These are phyloP conservation scores for Astreopora myriophthalma DNA, from an alignment of 64 coral and sea anemone species.

Conservation along the genomic window DNA sequence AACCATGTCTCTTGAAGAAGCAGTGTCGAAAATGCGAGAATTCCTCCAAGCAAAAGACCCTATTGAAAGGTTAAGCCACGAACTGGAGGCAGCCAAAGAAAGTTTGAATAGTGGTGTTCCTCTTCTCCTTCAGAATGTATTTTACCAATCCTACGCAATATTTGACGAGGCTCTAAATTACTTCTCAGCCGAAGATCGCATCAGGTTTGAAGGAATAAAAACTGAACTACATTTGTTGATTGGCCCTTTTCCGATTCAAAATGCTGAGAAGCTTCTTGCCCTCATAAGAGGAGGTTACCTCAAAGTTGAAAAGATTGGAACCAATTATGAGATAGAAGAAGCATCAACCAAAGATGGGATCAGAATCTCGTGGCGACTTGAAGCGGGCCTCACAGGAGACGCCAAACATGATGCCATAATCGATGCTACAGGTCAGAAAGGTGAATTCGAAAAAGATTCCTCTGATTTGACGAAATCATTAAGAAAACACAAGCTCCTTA, in stretches of 20 bases:
- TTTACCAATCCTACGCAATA: conserved; percentile 52
- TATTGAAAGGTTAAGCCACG: conserved; percentile 29
- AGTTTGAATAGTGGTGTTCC: conserved; percentile 33
- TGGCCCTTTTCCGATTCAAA: conserved; percentile 65
- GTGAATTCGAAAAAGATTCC: conserved; percentile 34
- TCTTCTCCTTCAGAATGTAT: conserved; percentile 38
- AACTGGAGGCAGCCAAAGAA: conserved; percentile 55
- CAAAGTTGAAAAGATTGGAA: conserved; percentile 30
- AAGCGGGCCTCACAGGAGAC: not conserved
- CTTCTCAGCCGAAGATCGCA: conserved; percentile 72
- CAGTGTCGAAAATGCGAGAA: not conserved
- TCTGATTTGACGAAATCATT: conserved; percentile 50
- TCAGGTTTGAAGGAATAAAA: conserved; percentile 49
- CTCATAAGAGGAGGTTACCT: conserved; percentile 55
- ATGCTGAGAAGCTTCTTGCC: conserved; percentile 59
- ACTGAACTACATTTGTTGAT: conserved; percentile 44
- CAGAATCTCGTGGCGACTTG: conserved; percentile 26
- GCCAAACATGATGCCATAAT: conserved; percentile 53
- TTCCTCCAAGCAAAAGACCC: conserved; percentile 14
- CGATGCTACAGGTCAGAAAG: conserved; percentile 71
- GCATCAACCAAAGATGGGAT: conserved; percentile 12
- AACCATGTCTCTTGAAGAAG: conserved; percentile 25
- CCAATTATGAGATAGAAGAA: conserved; percentile 43
- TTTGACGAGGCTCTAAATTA: conserved; percentile 49
- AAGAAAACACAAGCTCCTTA: conserved; percentile 28